Conservation (phyloP, 2,113 vertebrate genomes). For the Grallaria varia region DNA sequence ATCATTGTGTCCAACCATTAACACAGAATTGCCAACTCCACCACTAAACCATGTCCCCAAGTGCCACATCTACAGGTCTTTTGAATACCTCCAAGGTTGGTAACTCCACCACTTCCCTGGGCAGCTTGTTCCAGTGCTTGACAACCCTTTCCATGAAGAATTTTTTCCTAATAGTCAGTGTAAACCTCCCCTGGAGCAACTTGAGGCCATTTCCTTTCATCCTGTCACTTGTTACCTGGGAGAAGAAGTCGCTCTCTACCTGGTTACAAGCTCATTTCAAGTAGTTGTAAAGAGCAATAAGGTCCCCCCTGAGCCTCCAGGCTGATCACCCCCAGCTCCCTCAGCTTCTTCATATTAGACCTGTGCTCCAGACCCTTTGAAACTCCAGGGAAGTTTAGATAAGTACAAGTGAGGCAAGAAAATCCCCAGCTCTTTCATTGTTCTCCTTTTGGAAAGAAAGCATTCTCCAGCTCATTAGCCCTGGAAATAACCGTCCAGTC, state of each 20-base stretch:
- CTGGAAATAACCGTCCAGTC: neutral
- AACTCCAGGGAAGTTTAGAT: neutral
- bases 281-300: accelerated
- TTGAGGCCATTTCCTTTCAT: neutral
- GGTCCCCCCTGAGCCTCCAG: neutral
- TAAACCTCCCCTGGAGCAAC: neutral
- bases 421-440: neutral
- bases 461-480: neutral
- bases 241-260: neutral
- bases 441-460: neutral
- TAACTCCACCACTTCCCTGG: neutral
- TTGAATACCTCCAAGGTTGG: neutral
- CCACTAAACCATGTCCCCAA: neutral
- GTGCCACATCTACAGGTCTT: neutral
- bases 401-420: neutral
- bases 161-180: neutral
- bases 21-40: neutral
- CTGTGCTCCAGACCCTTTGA: neutral
- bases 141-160: neutral
- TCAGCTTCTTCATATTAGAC: neutral
- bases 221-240: too few relatives aligned
- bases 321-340: neutral
- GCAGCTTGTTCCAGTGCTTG: neutral
- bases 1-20: neutral
- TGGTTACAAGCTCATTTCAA: neutral